Conservation (phyloP, 2,113 vertebrate genomes). For the Procavia capensis region DNA sequence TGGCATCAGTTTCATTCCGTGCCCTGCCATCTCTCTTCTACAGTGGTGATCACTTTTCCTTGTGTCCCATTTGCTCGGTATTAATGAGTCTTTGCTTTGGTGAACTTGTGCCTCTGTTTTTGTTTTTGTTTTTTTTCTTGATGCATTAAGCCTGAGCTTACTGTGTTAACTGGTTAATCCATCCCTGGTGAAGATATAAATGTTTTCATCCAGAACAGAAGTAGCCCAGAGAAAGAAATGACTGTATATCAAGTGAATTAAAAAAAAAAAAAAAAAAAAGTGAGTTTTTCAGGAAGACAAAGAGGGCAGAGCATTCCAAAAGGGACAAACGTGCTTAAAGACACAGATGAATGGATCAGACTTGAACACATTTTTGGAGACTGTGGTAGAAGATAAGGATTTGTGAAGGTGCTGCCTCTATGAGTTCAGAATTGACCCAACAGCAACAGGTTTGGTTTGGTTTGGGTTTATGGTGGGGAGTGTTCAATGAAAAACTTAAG, state of each 20-base stretch:
- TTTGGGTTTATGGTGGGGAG: background rate
- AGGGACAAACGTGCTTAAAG: background rate
- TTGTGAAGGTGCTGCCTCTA: background rate
- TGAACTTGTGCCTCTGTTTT: no score
- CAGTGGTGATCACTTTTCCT: no score
- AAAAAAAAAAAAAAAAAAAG: no score
- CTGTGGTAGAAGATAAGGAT: background rate
- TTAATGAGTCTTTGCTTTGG: no score
- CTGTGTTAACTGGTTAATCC: no score
- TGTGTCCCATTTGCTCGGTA: no score
- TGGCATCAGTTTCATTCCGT: no score
- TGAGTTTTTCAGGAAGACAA: constrained; percentile 22
- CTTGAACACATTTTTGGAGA: constrained; percentile 26
- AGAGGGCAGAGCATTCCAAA: background rate
- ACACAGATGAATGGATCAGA: background rate
- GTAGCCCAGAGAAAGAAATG: background rate
- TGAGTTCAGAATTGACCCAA: no score
- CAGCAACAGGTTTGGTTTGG: background rate
- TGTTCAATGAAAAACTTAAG: background rate
- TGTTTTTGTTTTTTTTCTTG: no score
- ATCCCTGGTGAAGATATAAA: constrained; percentile 20
- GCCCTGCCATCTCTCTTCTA: no score
- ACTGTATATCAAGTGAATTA: background rate
- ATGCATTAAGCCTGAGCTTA: no score
- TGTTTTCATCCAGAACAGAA: background rate